Conservation (phyloP, 2,888 invertebrate species). For the Rhopalosiphum nymphaeae region DNA sequence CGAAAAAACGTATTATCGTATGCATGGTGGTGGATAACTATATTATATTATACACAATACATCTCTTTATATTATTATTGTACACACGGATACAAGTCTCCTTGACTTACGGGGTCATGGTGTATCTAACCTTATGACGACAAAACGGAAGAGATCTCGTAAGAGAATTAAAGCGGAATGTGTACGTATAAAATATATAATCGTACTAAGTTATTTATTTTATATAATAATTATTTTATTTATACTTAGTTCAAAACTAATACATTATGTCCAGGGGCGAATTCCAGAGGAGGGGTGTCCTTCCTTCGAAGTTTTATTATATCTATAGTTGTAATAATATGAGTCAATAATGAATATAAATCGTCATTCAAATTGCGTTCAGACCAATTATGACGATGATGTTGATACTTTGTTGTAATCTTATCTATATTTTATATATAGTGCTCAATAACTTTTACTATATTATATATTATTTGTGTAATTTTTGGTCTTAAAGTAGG, state of each 20-base stretch:
- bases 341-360: too few relatives aligned
- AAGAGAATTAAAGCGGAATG: background rate
- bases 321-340: too few relatives aligned
- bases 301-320: too few relatives aligned
- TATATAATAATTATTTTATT: background rate
- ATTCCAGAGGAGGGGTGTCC: too few relatives aligned
- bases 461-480: background rate
- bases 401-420: background rate
- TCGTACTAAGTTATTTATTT: background rate
- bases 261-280: background rate
- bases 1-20: too few relatives aligned
- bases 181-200: background rate
- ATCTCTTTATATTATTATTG: background rate
- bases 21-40: background rate
- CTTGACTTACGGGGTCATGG: background rate
- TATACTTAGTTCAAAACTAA: background rate
- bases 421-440: background rate
- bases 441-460: background rate
- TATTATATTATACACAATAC: background rate
- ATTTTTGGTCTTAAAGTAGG: background rate
- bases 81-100: background rate
- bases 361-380: too few relatives aligned
- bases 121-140: background rate
- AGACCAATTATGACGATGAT: too few relatives aligned
- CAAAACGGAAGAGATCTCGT: background rate